Evolutionary conservation across 1,140 invertebrate genomes (phyloP).

Genomic region (Aporrectodea caliginosa): DNA sequence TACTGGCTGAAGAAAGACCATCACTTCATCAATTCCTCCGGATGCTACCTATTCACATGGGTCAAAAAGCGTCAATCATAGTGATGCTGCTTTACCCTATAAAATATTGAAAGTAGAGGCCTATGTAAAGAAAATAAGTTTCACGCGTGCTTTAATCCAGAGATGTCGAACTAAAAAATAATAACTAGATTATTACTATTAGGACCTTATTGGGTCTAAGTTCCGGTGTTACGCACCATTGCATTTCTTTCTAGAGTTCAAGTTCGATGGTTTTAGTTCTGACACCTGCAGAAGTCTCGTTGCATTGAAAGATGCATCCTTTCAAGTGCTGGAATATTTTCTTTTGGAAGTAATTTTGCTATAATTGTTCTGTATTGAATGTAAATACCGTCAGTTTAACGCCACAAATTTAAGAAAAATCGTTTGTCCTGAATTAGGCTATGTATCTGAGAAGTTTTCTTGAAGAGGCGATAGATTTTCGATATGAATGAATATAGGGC

Average conservation of each 20-base stretch:
- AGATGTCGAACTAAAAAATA: not conserved
- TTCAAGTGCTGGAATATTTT: slow-evolving; percentile 32
- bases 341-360: too few species aligned
- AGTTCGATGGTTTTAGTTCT: slow-evolving; percentile 79
- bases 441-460: not conserved
- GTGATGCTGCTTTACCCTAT: not conserved
- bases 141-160: not conserved
- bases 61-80: too few species aligned
- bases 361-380: not conserved
- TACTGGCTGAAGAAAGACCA: too few species aligned
- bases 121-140: not conserved
- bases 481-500: too few species aligned
- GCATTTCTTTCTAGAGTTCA: slow-evolving; percentile 65
- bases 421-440: not conserved
- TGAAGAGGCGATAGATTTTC: too few species aligned
- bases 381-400: not conserved
- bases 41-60: too few species aligned
- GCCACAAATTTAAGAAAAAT: too few species aligned
- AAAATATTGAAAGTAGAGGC: too few species aligned
- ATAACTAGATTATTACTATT: not conserved
- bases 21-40: not conserved
- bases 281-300: slow-evolving; percentile 93
- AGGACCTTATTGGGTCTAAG: not conserved
- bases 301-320: slow-evolving; percentile 81
- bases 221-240: too few species aligned